phyloP scores from a whole-genome alignment of 2,888 invertebrate genomes.

The Tipula unca region DNA sequence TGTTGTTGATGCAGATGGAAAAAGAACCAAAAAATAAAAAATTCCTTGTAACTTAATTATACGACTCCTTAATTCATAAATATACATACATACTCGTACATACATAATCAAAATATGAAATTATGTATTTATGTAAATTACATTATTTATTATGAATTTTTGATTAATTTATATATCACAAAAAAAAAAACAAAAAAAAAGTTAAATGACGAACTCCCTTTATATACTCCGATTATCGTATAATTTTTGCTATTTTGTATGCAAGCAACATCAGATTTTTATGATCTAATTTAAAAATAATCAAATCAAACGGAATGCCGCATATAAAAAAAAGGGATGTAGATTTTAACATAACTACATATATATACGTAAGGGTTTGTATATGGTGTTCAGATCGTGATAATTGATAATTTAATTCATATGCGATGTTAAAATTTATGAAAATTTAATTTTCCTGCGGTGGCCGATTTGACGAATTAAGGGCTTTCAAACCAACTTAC shows the following conservation, averaged over 20 bases:
- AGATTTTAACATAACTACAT: not conserved
- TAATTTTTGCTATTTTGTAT: not conserved
- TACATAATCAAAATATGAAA: not conserved
- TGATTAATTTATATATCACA: not conserved
- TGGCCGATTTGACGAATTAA: not conserved
- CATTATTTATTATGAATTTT: not conserved
- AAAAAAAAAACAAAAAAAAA: not conserved
- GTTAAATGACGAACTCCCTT: not conserved
- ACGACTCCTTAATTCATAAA: not conserved
- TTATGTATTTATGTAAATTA: constrained; percentile 8
- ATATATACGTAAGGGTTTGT: too few relatives aligned
- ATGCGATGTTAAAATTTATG: not conserved
- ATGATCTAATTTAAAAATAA: constrained; percentile 8
- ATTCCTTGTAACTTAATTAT: not conserved
- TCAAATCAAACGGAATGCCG: not conserved
- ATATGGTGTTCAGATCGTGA: not conserved
- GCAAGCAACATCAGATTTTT: not conserved
- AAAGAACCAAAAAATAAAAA: not conserved
- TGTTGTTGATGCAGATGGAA: not conserved
- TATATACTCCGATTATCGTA: not conserved
- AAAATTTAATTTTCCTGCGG: not conserved
- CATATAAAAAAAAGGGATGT: not conserved
- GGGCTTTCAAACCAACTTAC: not conserved
- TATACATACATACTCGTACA: too few relatives aligned
- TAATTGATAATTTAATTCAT: constrained; percentile 8